Percentiles rank a stretch among this genome's conserved stretches.
These are phyloP conservation scores for Dichetophora obliterata DNA, from an alignment of 2,888 invertebrate genomes.

Conservation along the genomic window DNA sequence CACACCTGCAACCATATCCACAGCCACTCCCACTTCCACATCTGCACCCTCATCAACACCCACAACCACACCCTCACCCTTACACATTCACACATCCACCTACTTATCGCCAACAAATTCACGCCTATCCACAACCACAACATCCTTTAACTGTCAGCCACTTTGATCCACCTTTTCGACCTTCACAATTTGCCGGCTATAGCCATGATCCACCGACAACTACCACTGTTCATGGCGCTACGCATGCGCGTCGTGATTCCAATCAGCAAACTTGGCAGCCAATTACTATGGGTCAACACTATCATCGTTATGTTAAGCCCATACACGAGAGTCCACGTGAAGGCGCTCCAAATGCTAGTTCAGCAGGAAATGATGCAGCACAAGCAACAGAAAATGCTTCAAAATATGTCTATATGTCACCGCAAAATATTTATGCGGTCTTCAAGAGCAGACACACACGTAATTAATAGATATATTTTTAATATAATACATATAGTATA, in stretches of 20 bases:
- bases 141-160: slow-evolving; percentile 17
- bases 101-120: background rate
- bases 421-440: slow-evolving; percentile 50
- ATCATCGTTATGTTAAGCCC: slow-evolving; percentile 40
- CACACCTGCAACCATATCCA: background rate
- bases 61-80: background rate
- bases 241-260: background rate
- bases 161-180: slow-evolving; percentile 54
- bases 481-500: too few relatives aligned
- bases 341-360: background rate
- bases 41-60: background rate
- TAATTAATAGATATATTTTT: background rate
- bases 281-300: background rate
- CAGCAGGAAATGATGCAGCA: background rate
- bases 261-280: slow-evolving; percentile 8
- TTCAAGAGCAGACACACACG: slow-evolving; percentile 45
- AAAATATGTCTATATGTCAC: slow-evolving; percentile 51
- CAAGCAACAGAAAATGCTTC: background rate
- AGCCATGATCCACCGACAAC: slow-evolving; percentile 44
- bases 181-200: slow-evolving; percentile 58
- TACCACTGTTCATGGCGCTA: slow-evolving; percentile 20
- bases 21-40: background rate
- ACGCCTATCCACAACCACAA: background rate
- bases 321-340: slow-evolving; percentile 40
- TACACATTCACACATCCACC: background rate